Base-by-base conservation (phyloP, 2,797 vertebrate species). In the Thalassophryne amazonica region DNA sequence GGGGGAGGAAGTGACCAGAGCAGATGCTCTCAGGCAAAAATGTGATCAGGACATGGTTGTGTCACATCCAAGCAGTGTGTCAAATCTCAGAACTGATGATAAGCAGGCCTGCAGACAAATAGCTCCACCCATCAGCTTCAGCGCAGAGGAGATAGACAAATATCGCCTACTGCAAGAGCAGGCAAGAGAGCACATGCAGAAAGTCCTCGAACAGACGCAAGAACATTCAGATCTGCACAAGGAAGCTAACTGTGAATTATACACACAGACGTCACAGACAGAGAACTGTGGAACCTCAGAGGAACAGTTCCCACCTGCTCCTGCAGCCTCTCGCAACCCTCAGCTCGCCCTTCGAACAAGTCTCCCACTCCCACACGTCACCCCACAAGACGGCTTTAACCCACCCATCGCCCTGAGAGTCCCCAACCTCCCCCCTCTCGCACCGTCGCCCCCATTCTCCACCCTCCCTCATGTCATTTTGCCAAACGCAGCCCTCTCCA, bases 101-200 rank as follows among this genome's bases (percentile, higher is more conserved):
- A 81, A 52, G 58, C 72, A 80, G 52, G 64, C 79, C 69, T 80
- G 80, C 73, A 88, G 81, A 69, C 86, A 88, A 81, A 69, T 90
- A 5, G 84, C 91, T 53, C 90, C 88, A 46, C 93, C 94, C 52
- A 85, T 99, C 80, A 98, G 90, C 12, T 99, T 96, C 78, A 93
- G 93, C 2, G 92, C 94, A 2, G 97, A 99, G 50, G 97, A 99
- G 86, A 91, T 97, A 77, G 96, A 94, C 70, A 99, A 99, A 80
- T 99, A 99, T 61, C 92, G 93, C 57, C 73, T 92, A 61, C 90
- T 99, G 29, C 97, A 98, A 79, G 88, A 97, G 51, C 95, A 96
- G 87, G 97, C 97, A 10, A 94, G 95, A 76, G 93, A 97, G 81
- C 97, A 99, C 73, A 91, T 99, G 92, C 94, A 99, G 93, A 95